These are phyloP conservation scores for Cartodere bifasciata DNA, from an alignment of 2,888 invertebrate species.

Conservation along the genomic window DNA sequence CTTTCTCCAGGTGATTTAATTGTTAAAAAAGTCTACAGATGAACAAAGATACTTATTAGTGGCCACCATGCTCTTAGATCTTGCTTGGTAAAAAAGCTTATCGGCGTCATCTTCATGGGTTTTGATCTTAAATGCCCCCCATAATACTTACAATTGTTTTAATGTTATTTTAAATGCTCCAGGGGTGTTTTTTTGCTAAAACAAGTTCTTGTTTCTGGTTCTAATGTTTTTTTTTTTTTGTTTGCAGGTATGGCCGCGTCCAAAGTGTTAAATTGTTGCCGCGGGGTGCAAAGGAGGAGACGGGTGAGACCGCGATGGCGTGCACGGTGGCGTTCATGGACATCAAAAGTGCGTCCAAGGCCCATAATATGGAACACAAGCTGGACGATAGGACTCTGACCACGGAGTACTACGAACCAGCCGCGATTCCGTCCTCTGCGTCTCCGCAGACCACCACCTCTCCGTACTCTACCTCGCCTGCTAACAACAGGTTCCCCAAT, in stretches of 20 bases:
- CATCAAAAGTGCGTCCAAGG: constrained; percentile 88
- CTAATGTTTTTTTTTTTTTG: constrained; percentile 16
- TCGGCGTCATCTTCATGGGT: too few species aligned
- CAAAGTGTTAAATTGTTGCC: constrained; percentile 91
- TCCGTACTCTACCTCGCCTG: constrained; percentile 50
- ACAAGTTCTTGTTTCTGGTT: background rate
- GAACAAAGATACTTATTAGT: too few species aligned
- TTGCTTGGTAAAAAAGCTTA: too few species aligned
- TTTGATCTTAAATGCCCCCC: too few species aligned
- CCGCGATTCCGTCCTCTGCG: constrained; percentile 55
- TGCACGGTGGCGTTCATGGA: constrained; percentile 93
- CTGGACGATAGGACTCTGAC: constrained; percentile 77
- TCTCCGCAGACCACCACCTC: constrained; percentile 37
- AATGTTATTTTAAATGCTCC: too few species aligned
- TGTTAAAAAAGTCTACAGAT: too few species aligned
- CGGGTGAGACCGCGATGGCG: constrained; percentile 56
- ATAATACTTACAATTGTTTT: too few species aligned
- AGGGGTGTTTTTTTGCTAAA: too few species aligned
- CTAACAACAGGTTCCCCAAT: constrained; percentile 37
- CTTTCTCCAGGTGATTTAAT: too few species aligned
- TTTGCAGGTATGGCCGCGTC: constrained; percentile 91
- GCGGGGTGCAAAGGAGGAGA: constrained; percentile 38
- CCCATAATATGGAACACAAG: constrained; percentile 81
- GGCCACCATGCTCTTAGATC: too few species aligned
- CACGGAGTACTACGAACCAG: constrained; percentile 85